phyloP scores from a whole-genome alignment of 2,797 vertebrate species.

The Melanotaenia nigrans region DNA sequence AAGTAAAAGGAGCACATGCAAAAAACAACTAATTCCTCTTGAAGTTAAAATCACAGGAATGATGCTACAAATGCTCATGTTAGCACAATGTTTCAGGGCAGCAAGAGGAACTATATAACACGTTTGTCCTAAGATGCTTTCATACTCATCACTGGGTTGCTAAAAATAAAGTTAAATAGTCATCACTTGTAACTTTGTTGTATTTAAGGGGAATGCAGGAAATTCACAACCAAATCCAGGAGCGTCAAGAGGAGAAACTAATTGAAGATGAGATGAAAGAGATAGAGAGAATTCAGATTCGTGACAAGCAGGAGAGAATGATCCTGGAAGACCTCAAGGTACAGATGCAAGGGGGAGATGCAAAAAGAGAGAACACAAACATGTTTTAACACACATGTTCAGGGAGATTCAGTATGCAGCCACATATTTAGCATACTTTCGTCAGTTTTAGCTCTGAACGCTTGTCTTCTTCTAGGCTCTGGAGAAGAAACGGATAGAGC shows the following conservation, averaged over 20 bases:
- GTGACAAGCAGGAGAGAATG: slow-evolving; percentile 80
- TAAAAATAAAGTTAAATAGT: background rate
- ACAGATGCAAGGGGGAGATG: background rate
- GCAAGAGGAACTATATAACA: background rate
- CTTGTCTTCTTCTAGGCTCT: slow-evolving; percentile 75
- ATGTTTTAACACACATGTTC: background rate
- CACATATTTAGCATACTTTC: background rate
- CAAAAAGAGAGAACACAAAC: background rate
- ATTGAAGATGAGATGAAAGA: slow-evolving; percentile 81
- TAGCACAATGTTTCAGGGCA: background rate
- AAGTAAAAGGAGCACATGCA: slow-evolving; percentile 67
- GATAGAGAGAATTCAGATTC: slow-evolving; percentile 82
- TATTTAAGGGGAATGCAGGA: slow-evolving; percentile 83
- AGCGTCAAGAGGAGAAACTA: slow-evolving; percentile 79
- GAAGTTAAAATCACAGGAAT: too few relatives aligned
- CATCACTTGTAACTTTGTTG: slow-evolving; percentile 2
- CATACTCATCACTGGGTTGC: background rate
- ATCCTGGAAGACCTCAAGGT: slow-evolving; percentile 88
- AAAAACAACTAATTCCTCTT: too few relatives aligned
- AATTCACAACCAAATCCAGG: slow-evolving; percentile 86
- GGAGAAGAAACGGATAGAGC: slow-evolving; percentile 81
- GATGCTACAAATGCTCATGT: background rate
- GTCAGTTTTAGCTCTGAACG: background rate
- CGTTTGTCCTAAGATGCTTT: background rate
- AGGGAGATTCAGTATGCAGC: too few relatives aligned